Evolutionary conservation across 2,797 vertebrate species (phyloP).

Genomic region (Setipinna tenuifilis): DNA sequence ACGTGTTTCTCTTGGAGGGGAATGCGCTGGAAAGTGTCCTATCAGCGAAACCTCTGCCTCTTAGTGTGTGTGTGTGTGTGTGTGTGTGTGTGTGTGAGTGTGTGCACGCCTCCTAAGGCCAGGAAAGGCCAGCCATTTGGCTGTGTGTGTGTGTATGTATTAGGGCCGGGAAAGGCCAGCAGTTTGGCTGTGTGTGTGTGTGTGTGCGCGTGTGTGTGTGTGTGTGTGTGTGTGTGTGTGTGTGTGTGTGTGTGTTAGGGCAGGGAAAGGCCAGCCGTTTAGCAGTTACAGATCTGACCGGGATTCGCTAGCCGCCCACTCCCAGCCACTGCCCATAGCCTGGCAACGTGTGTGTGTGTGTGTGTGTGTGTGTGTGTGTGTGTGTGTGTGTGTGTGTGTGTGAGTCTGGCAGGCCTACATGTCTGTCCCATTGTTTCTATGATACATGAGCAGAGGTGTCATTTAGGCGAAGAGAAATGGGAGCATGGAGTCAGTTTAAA

Average conservation of each 20-base stretch:
- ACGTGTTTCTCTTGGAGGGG: conserved; percentile 9
- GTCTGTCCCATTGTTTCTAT: not conserved
- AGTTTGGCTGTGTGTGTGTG: too few species aligned
- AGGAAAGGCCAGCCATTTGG: too few species aligned
- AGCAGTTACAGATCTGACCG: conserved; percentile 5
- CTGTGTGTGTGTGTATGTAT: too few species aligned
- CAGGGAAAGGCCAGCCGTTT: not conserved
- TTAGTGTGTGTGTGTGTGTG: too few species aligned
- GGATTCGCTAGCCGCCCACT: conserved; percentile 6
- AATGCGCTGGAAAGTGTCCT: not conserved
- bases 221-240: too few species aligned
- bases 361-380: conserved; percentile 1
- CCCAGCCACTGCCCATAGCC: not conserved
- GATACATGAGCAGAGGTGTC: not conserved
- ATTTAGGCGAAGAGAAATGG: not conserved
- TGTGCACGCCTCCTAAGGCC: too few species aligned
- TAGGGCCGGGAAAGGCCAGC: too few species aligned
- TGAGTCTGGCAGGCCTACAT: not conserved
- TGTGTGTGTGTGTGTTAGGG: too few species aligned
- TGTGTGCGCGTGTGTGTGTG: too few species aligned
- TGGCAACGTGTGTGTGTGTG: conserved; percentile 3
- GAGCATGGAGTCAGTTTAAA: not conserved
- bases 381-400: conserved; percentile 4
- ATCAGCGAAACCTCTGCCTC: conserved; percentile 15
- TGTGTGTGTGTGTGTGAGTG: too few species aligned